Conservation (phyloP, 1,140 invertebrate species). For the Apis cerana region DNA sequence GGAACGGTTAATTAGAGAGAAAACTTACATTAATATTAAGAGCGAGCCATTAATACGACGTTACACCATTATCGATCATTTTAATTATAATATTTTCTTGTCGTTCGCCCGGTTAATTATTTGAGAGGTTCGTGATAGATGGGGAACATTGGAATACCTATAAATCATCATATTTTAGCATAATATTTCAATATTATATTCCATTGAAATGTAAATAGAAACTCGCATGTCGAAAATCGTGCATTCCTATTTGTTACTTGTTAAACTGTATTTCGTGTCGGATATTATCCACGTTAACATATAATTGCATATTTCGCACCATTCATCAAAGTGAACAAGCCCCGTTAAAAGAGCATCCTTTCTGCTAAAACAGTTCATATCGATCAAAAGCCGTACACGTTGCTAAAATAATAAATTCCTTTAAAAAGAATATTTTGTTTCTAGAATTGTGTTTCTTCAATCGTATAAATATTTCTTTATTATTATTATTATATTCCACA, state of each 20-base stretch:
- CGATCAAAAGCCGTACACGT: too few species aligned
- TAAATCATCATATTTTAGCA: not conserved
- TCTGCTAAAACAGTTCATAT: too few species aligned
- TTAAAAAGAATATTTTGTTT: too few species aligned
- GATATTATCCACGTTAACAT: not conserved
- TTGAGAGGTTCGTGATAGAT: not conserved
- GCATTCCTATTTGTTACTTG: not conserved
- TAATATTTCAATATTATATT: slow-evolving; percentile 1
- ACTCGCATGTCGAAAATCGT: not conserved
- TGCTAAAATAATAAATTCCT: too few species aligned
- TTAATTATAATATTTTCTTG: not conserved
- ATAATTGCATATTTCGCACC: not conserved
- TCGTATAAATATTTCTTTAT: too few species aligned
- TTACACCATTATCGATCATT: not conserved
- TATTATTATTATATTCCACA: too few species aligned
- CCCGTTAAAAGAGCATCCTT: too few species aligned
- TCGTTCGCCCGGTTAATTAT: not conserved
- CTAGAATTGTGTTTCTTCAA: too few species aligned
- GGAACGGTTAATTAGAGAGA: slow-evolving; percentile 1
- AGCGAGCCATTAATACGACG: not conserved
- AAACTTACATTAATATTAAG: slow-evolving; percentile 9
- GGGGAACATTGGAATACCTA: not conserved
- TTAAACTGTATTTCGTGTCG: not conserved
- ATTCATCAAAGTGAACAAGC: too few species aligned
- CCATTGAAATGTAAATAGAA: too few species aligned